Percentiles rank a stretch among this genome's conserved stretches.
phyloP scores from a whole-genome alignment of 2,888 invertebrate species.

The Leptinotarsa tumamoca region DNA sequence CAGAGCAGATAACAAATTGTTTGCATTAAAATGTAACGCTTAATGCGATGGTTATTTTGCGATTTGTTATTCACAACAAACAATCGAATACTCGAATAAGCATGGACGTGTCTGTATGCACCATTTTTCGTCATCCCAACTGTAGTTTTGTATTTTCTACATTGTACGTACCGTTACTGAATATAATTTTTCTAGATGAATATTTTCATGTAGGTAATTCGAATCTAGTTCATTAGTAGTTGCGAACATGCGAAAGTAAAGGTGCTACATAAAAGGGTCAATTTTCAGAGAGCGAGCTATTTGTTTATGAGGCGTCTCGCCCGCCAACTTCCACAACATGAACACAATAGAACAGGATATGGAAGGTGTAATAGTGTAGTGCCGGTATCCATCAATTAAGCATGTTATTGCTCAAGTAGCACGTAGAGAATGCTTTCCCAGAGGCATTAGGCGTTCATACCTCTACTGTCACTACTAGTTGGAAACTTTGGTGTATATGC shows the following conservation, averaged over 20 bases:
- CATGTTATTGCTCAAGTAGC: constrained; percentile 54
- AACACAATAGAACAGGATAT: constrained; percentile 16
- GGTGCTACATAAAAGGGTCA: background rate
- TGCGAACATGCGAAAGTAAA: background rate
- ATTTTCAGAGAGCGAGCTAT: constrained; percentile 7
- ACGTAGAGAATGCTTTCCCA: constrained; percentile 54
- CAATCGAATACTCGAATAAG: too few relatives aligned
- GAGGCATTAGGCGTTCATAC: constrained; percentile 50
- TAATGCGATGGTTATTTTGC: too few relatives aligned
- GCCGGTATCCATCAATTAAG: constrained; percentile 55
- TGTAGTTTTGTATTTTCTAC: too few relatives aligned
- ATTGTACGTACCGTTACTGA: too few relatives aligned
- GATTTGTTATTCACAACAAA: too few relatives aligned
- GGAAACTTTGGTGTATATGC: constrained; percentile 33
- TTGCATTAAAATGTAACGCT: too few relatives aligned
- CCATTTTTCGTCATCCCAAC: too few relatives aligned
- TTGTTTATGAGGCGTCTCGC: constrained; percentile 6
- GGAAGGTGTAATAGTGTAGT: constrained; percentile 28
- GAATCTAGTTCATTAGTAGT: constrained; percentile 5
- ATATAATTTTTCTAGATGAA: background rate
- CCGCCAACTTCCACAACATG: constrained; percentile 14
- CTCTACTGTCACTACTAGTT: constrained; percentile 54
- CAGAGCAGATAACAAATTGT: too few relatives aligned
- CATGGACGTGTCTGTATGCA: too few relatives aligned
- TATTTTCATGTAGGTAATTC: background rate